phyloP scores from a whole-genome alignment of 2,888 invertebrate genomes.

The Ophion obscuratus region DNA sequence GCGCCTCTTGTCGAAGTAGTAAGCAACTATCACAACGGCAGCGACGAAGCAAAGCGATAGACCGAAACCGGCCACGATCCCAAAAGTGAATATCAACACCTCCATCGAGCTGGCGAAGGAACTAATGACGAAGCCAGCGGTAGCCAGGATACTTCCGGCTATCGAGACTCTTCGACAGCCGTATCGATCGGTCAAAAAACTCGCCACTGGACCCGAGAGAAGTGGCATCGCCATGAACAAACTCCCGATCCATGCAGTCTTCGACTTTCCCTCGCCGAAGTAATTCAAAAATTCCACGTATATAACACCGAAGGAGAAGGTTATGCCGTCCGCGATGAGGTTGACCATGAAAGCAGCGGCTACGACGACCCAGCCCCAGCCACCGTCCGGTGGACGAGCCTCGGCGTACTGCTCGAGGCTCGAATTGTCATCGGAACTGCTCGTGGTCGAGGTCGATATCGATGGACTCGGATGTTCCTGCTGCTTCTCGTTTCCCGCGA shows the following conservation, averaged over 20 bases:
- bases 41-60: slow-evolving; percentile 94
- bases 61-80: slow-evolving; percentile 93
- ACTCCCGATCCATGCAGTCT: slow-evolving; percentile 95
- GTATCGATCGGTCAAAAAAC: slow-evolving; percentile 92
- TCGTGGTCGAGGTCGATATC: slow-evolving; percentile 83
- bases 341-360: slow-evolving; percentile 95
- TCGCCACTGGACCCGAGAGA: slow-evolving; percentile 93
- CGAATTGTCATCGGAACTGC: slow-evolving; percentile 87
- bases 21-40: slow-evolving; percentile 95
- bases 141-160: slow-evolving; percentile 90
- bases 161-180: slow-evolving; percentile 93
- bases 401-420: slow-evolving; percentile 88
- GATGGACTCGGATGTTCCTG: slow-evolving; percentile 78
- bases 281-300: slow-evolving; percentile 93
- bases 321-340: slow-evolving; percentile 96
- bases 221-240: slow-evolving; percentile 96
- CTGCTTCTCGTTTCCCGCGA: slow-evolving; percentile 26
- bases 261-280: slow-evolving; percentile 93
- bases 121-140: slow-evolving; percentile 91
- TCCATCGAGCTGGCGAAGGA: slow-evolving; percentile 91
- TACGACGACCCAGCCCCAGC: slow-evolving; percentile 97
- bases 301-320: slow-evolving; percentile 96
- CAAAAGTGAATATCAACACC: slow-evolving; percentile 92
- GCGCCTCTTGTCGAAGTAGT: slow-evolving; percentile 93
- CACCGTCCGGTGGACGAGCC: slow-evolving; percentile 93